Percentiles rank a stretch among this genome's conserved stretches.
Evolutionary conservation across 2,113 vertebrate genomes (phyloP).

Genomic region (Myodes glareolus): DNA sequence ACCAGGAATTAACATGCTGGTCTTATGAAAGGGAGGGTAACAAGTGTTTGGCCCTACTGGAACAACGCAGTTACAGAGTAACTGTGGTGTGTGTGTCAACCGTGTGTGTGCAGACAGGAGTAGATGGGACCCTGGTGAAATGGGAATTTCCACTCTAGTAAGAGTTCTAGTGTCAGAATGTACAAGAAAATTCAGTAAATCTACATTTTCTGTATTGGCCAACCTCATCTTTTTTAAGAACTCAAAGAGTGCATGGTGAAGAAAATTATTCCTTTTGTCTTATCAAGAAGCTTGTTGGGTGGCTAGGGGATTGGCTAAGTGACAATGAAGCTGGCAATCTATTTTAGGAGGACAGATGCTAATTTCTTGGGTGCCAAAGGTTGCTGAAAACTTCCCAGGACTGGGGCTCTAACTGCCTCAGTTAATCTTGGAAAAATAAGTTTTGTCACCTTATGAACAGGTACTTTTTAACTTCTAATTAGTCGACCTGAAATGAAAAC

Average conservation of each 20-base stretch:
- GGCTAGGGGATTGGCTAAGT: neutral
- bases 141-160: neutral
- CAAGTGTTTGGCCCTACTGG: neutral
- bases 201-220: neutral
- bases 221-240: neutral
- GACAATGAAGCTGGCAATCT: neutral
- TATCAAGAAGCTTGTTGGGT: neutral
- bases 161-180: neutral
- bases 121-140: neutral
- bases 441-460: constrained; percentile 47
- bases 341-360: constrained; percentile 14
- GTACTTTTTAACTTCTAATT: constrained; percentile 60
- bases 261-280: constrained; percentile 11
- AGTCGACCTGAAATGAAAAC: constrained; percentile 44
- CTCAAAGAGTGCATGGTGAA: neutral
- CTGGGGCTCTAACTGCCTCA: neutral
- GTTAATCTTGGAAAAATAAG: constrained; percentile 58
- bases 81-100: neutral
- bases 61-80: neutral
- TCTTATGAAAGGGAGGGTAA: neutral
- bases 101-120: neutral
- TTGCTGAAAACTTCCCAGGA: neutral
- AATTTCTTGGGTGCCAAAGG: neutral
- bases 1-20: constrained; percentile 3
- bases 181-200: neutral